Base-by-base conservation (phyloP, 2,113 vertebrate species). In the Myrmophylax atrothorax region DNA sequence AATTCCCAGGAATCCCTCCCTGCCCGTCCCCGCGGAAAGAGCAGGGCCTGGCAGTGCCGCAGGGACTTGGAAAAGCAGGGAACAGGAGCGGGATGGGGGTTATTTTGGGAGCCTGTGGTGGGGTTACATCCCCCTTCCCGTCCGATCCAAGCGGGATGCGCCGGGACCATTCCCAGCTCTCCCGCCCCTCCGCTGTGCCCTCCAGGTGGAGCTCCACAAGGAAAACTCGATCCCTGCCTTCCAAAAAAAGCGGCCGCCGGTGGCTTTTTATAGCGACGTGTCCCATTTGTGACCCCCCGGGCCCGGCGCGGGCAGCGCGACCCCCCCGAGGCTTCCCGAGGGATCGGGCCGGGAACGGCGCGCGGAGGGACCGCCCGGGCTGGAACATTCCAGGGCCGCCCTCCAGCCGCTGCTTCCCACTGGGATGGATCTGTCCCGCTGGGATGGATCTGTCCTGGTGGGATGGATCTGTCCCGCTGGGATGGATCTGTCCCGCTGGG, bases 221-320 rank as follows among this genome's bases (percentile, higher is more conserved):
- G 89, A 85, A 97, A 97, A 97, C 97, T 97, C 94, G 64, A 97
- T 97, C 90, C 83, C 56, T 69, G 60, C 12, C 85, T 86, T 67
- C 37, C 68, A 84, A 90, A 86, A 89, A 84, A 89, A 55, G 96
- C 89, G 68, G 84, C 85, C 49, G 87, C 5, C 0, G 12, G 69
- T 46, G 5, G 83, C 95, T 97, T 97, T 97, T 97, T 95, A 96
- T 97, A 96, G 97, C 92, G 93, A 66, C 20, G 20, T 85, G 93
- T 85, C 94, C 96, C 94, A 94, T 93, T 97, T 97, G 95, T 89
- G 78, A 94, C 94, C 92, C 87, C 63, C 89, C 90, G 44, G 63
- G 59, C 87, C 91, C 40, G 87, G 91, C 95, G 92, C 82, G 35
- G 90, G 90, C 92, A 86, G 76, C 60, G 56, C 4, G 89, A 90